Base-by-base conservation (phyloP, 2,888 invertebrate species). In the Lochmaea crataegi region DNA sequence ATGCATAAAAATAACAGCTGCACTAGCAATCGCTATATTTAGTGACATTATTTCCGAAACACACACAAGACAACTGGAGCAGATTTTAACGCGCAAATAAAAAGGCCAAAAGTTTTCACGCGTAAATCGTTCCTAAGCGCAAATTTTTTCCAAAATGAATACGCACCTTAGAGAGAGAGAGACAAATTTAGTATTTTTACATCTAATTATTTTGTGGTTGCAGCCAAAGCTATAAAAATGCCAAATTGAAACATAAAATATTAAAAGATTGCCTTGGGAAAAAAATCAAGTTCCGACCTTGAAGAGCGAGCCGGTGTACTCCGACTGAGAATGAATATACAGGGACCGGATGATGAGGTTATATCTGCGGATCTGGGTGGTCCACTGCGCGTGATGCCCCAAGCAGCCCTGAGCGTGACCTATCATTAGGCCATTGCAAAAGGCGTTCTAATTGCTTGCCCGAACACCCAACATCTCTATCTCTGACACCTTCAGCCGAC, bases 351-450 rank as follows among this genome's bases (percentile, higher is more conserved):
- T 77, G 78, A 80, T 78, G 79, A 75, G 75, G 79, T 77, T 79
- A 76, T 77, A 72, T 75, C 73, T 58, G 58, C 53, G 77, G 72
- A 77, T 82, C 85, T 84, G 85, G 85, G 85, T 85, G 85, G 85
- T 85, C 85, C 82, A 82, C 71, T 84, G 82, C 82, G 83, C 81
- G 82, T 83, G 83, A 82, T 82, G 86, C 85, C 85, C 83, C 83
- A 82, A 83, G 84, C 84, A 83, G 84, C 69, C 64, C 65, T 42
- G 76, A 74, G 84, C 85, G 83, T 84, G 85, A 84, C 84, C 86
- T 85, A 85, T 87, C 86, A 87, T 87, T 87, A 87, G 87, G 84
- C 86, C 84, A 85, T 86, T 87, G 86, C 87, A 85, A 87, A 87
- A 87, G 87, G 87, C 87, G 87, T 86, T 86, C 87, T 87, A 87